These are phyloP conservation scores for Chromoteleia sp. DNA, from an alignment of 2,888 invertebrate species.

Conservation along the genomic window DNA sequence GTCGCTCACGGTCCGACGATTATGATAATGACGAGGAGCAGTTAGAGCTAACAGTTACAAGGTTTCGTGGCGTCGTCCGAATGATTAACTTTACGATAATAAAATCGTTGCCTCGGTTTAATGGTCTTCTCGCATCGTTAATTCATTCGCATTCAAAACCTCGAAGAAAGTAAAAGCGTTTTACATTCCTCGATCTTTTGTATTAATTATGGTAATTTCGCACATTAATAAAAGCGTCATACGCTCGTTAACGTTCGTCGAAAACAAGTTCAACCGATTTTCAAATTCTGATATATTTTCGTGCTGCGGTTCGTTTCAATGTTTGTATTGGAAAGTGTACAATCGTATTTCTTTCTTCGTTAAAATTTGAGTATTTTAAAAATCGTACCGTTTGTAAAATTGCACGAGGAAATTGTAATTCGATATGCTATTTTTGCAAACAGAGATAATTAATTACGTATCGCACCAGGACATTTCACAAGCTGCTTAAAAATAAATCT, in stretches of 20 bases:
- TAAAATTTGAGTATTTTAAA: too few species aligned
- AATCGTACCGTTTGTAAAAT: too few species aligned
- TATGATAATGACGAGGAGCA: conserved; percentile 69
- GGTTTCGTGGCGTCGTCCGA: conserved; percentile 54
- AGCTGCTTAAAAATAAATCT: conserved; percentile 45
- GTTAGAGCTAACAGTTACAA: conserved; percentile 66
- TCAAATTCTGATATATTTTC: too few species aligned
- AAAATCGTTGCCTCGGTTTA: conserved; percentile 39
- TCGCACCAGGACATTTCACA: conserved; percentile 22
- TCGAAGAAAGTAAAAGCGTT: conserved; percentile 40
- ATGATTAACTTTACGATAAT: conserved; percentile 56
- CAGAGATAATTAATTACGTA: conserved; percentile 12
- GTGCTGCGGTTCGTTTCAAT: too few species aligned
- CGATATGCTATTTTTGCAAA: not conserved
- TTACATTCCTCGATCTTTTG: not conserved
- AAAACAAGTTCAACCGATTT: too few species aligned
- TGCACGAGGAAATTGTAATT: too few species aligned
- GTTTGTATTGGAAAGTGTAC: too few species aligned
- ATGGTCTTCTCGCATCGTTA: conserved; percentile 36
- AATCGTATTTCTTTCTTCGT: too few species aligned
- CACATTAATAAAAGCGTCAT: not conserved
- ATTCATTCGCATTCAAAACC: conserved; percentile 41
- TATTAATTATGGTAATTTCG: conserved; percentile 4
- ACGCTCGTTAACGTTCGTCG: too few species aligned
- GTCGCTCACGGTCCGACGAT: conserved; percentile 69